phyloP scores from a whole-genome alignment of 2,113 vertebrate genomes.

The Anolis sagrei region DNA sequence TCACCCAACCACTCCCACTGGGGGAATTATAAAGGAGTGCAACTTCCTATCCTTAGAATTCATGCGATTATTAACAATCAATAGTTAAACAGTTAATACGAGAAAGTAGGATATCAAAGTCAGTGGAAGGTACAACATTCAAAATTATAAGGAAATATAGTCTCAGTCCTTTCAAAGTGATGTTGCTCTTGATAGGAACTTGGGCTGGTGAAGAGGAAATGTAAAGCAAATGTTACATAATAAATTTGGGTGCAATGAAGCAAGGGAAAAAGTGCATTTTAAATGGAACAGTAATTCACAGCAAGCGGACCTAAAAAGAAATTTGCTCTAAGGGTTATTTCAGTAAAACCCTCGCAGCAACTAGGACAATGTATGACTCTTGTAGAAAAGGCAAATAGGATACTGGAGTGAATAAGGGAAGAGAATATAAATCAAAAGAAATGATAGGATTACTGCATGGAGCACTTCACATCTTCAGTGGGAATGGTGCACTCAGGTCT shows the following conservation, averaged over 20 bases:
- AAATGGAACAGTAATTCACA: constrained; percentile 60
- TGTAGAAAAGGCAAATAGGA: constrained; percentile 10
- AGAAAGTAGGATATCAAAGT: constrained; percentile 19
- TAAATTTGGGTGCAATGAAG: constrained; percentile 58
- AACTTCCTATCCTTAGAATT: constrained; percentile 4
- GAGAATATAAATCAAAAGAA: constrained; percentile 37
- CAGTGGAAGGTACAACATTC: constrained; percentile 14
- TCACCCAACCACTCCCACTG: too few species aligned
- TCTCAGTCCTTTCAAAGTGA: not conserved
- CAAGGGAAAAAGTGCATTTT: constrained; percentile 30
- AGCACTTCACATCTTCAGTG: not conserved
- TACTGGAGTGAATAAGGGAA: not conserved
- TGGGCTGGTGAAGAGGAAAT: constrained; percentile 38
- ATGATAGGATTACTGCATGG: constrained; percentile 8
- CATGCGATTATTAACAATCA: constrained; percentile 3
- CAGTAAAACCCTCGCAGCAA: not conserved
- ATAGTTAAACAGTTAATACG: constrained; percentile 19
- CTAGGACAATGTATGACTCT: not conserved
- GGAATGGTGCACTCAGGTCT: not conserved
- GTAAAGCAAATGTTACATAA: constrained; percentile 53
- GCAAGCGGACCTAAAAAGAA: constrained; percentile 54
- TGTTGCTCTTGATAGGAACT: constrained; percentile 36
- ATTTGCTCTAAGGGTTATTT: constrained; percentile 61
- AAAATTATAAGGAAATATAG: constrained; percentile 10
- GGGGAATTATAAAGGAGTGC: too few species aligned